Base-by-base conservation (phyloP, 2,888 invertebrate genomes). In the Erebia palarica region DNA sequence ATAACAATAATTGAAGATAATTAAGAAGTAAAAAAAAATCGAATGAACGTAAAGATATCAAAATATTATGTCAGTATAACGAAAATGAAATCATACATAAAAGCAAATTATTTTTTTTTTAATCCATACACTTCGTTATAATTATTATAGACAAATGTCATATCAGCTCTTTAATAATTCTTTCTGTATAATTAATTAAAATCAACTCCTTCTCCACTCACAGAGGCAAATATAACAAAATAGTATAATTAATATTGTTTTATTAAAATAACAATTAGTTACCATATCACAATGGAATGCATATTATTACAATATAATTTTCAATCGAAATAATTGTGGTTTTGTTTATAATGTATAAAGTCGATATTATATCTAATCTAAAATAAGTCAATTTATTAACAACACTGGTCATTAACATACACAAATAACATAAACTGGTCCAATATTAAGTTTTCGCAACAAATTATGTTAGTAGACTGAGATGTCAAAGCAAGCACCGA, bases 331-430 rank as follows among this genome's bases (percentile, higher is more conserved):
- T 10, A 10, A 21, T 58, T 27, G 13, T 27, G 57, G 27, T n/a
- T n/a, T n/a, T n/a, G n/a, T n/a, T n/a, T n/a, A n/a, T 27, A 58
- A 4, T 8, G 3, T 55, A 9, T 55, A 10, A 18, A 55, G 55
- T 13, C 14, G 70, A 55, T 55, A 59, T 36, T 36, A 27, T 61
- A 69, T 79, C 78, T 82, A 81, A 79, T 78, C 77, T 73, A 74
- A 77, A 65, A 59, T 44, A 16, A 14, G 0, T n/a, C 9, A 59
- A n/a, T 8, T 2, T 9, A 59, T 2, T 9, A 59, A 36, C n/a
- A n/a, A 7, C 42, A 61, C 11, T 18, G 44, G 44, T 36, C n/a
- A 59, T 36, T 14, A 61, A 16, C 16, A 47, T 21, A 63, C 18
- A 49, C 18, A 21, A 36, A 49, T 63, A 47, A 47, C 14, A 16